Conservation (phyloP, 2,113 vertebrate species). For the Gorilla gorilla region DNA sequence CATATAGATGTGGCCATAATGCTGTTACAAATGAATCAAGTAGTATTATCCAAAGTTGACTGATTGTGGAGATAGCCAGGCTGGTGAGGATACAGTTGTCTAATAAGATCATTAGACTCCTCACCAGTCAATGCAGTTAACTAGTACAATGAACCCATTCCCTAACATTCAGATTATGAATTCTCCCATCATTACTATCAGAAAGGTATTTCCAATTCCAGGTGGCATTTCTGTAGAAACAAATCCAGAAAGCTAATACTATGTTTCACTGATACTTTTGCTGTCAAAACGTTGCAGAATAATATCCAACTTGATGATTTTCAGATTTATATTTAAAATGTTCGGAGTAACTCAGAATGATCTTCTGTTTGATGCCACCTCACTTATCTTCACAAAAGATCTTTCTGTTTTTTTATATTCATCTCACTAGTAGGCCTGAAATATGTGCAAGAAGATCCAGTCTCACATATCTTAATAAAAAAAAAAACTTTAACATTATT, state of each 20-base stretch:
- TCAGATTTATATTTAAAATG: background rate
- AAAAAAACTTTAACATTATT: background rate
- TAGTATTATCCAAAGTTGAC: background rate
- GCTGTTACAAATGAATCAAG: background rate
- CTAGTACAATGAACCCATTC: background rate
- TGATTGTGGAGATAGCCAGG: constrained; percentile 21
- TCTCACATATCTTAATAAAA: background rate
- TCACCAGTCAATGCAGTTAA: background rate
- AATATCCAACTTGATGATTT: background rate
- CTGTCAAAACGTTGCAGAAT: background rate
- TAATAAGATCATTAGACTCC: background rate
- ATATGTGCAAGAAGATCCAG: background rate
- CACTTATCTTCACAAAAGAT: background rate
- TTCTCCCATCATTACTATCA: background rate
- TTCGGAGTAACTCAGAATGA: background rate
- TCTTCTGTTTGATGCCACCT: background rate
- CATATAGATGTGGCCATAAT: background rate
- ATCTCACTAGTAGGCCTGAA: background rate
- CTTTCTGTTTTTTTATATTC: background rate
- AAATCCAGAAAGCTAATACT: background rate
- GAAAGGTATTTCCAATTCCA: background rate
- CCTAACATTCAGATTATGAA: background rate
- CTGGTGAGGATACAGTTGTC: background rate
- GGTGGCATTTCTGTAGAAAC: background rate
- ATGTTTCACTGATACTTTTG: background rate